Conservation (phyloP, 1,140 invertebrate species). For the Drosophila santomea region DNA sequence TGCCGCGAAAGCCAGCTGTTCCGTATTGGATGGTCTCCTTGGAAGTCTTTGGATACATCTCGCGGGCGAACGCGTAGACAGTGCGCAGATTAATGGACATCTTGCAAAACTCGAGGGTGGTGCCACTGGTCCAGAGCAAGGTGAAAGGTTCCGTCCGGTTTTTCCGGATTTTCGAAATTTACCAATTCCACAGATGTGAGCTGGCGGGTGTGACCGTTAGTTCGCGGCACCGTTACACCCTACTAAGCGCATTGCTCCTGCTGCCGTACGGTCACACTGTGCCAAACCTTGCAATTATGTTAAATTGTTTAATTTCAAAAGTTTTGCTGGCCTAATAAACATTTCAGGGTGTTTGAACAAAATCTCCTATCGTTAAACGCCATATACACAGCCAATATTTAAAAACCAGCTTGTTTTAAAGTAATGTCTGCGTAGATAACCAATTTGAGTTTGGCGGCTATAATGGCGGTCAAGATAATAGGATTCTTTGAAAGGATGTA, state of each 20-base stretch:
- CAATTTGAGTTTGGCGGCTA: constrained; percentile 10
- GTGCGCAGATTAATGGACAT: constrained; percentile 83
- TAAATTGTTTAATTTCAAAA: background rate
- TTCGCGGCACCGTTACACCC: background rate
- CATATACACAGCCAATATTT: background rate
- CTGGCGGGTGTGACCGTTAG: constrained; percentile 25
- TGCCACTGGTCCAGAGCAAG: constrained; percentile 29
- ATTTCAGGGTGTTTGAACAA: background rate
- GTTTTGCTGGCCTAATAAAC: background rate
- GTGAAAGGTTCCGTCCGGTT: constrained; percentile 47
- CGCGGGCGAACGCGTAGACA: constrained; percentile 89
- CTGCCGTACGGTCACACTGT: constrained; percentile 4
- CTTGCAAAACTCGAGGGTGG: constrained; percentile 15
- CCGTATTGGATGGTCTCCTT: constrained; percentile 88
- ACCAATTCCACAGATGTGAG: constrained; percentile 19
- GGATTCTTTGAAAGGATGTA: too few species aligned
- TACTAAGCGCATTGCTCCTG: background rate
- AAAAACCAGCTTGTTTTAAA: background rate
- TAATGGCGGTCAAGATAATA: background rate
- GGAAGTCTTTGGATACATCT: constrained; percentile 89
- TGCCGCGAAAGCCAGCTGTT: constrained; percentile 89
- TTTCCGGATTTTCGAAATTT: constrained; percentile 52
- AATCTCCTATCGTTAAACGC: too few species aligned
- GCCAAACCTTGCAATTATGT: too few species aligned
- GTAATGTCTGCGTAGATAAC: background rate